Conservation (phyloP, 2,797 vertebrate species). For the Anas capensis region DNA sequence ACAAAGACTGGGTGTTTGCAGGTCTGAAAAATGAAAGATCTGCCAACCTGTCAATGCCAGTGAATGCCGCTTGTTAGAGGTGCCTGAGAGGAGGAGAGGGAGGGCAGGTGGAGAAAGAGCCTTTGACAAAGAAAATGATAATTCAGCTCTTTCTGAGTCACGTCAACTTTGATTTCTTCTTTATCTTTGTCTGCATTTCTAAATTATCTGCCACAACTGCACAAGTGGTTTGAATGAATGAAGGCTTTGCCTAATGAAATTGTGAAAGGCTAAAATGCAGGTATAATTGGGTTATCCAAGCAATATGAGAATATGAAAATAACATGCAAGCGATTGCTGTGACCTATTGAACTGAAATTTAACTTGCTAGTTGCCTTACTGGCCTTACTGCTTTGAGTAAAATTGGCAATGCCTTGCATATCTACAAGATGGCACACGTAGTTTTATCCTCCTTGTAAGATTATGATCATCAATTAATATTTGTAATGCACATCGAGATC, state of each 20-base stretch:
- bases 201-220: slow-evolving; percentile 29
- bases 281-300: slow-evolving; percentile 16
- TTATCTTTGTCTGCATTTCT: slow-evolving; percentile 9
- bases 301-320: neutral
- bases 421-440: neutral
- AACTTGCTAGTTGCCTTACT: neutral
- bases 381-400: neutral
- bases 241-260: slow-evolving; percentile 43
- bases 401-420: neutral
- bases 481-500: neutral
- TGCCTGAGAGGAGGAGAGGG: neutral
- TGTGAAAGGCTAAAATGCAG: neutral
- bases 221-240: slow-evolving; percentile 18
- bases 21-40: neutral
- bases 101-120: neutral
- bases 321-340: neutral
- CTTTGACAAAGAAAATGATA: slow-evolving; percentile 20
- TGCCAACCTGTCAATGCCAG: neutral
- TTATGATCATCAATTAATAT: neutral
- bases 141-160: neutral
- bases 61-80: neutral
- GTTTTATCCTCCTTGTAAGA: neutral
- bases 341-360: neutral
- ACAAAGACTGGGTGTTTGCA: neutral
- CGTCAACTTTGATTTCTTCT: slow-evolving; percentile 52